phyloP scores from a whole-genome alignment of 30 jellyfish, hydroid and myxozoan species.

The Chironex yamaguchii region DNA sequence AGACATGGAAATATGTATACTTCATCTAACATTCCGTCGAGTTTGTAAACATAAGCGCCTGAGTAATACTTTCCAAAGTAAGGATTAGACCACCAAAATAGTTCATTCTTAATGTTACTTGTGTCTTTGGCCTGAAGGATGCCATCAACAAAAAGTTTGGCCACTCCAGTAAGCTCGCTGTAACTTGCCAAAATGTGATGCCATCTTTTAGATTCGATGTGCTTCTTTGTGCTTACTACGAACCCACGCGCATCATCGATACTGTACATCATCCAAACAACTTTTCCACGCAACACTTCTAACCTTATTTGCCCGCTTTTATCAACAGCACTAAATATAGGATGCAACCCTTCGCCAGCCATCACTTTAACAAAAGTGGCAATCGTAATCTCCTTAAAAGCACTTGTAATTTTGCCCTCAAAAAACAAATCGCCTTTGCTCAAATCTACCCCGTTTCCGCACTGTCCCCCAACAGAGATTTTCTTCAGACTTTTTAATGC shows the following conservation, averaged over 20 bases:
- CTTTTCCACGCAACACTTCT: conserved; percentile 60
- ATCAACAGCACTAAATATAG: conserved; percentile 59
- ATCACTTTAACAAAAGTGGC: neutral
- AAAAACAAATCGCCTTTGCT: neutral
- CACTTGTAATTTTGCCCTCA: neutral
- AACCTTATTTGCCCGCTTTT: conserved; percentile 44
- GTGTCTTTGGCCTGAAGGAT: conserved; percentile 3
- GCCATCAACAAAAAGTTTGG: conserved; percentile 53
- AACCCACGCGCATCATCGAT: conserved; percentile 55
- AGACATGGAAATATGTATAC: neutral
- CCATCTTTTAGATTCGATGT: conserved; percentile 23
- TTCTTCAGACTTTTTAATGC: neutral
- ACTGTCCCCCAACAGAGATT: neutral
- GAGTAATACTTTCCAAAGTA: conserved; percentile 66
- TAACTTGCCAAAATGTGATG: conserved; percentile 46
- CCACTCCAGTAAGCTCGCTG: conserved; percentile 56
- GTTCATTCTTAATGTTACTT: conserved; percentile 17
- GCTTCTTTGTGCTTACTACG: conserved; percentile 11
- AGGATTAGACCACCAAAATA: conserved; percentile 47
- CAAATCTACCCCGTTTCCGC: neutral
- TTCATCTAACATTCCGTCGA: neutral
- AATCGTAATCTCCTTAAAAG: neutral
- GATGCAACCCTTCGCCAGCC: conserved; percentile 5
- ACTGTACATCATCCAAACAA: conserved; percentile 68
- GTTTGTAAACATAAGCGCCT: neutral